Percentiles rank a stretch among this genome's conserved stretches.
These are phyloP conservation scores for Luidia sarsii DNA, from an alignment of 53 echinoderm and acorn worm genomes.

Conservation along the genomic window DNA sequence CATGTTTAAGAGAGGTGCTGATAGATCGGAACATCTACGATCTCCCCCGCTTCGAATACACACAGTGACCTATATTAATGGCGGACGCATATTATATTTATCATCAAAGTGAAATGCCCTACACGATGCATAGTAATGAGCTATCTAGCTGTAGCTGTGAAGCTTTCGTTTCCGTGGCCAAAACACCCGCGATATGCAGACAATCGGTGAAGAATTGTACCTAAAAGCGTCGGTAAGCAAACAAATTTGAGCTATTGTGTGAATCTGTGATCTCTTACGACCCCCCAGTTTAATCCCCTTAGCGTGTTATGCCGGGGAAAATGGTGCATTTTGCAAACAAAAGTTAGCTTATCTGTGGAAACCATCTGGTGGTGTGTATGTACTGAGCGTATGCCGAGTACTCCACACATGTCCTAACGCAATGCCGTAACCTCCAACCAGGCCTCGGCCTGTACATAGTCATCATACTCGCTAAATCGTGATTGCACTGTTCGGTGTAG, in stretches of 20 bases:
- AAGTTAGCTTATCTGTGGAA: slow-evolving; percentile 8
- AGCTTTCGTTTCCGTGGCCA: slow-evolving; percentile 61
- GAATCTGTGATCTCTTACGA: slow-evolving; percentile 31
- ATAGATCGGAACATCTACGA: too few relatives aligned
- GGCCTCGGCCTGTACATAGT: too few relatives aligned
- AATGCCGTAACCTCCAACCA: too few relatives aligned
- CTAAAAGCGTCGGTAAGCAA: slow-evolving; percentile 63
- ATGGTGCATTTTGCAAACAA: slow-evolving; percentile 54
- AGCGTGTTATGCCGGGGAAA: slow-evolving; percentile 47
- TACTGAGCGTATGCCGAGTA: not conserved
- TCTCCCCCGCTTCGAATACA: too few relatives aligned
- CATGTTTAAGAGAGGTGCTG: too few relatives aligned
- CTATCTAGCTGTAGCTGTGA: slow-evolving; percentile 5
- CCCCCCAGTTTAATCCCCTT: not conserved
- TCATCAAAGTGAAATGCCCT: slow-evolving; percentile 21
- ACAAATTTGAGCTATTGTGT: slow-evolving; percentile 41
- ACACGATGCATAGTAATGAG: slow-evolving; percentile 58
- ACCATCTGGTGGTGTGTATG: slow-evolving; percentile 42
- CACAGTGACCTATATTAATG: slow-evolving; percentile 14
- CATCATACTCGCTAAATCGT: too few relatives aligned
- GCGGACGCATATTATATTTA: slow-evolving; percentile 49
- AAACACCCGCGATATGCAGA: slow-evolving; percentile 16
- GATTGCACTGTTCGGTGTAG: too few relatives aligned
- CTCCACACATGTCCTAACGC: not conserved
- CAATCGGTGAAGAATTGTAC: slow-evolving; percentile 49